A percentile compares a stretch with the other conserved stretches of the same genome.
These are phyloP conservation scores for Gavialis gangeticus DNA, from an alignment of 2,113 vertebrate species.

Conservation along the genomic window DNA sequence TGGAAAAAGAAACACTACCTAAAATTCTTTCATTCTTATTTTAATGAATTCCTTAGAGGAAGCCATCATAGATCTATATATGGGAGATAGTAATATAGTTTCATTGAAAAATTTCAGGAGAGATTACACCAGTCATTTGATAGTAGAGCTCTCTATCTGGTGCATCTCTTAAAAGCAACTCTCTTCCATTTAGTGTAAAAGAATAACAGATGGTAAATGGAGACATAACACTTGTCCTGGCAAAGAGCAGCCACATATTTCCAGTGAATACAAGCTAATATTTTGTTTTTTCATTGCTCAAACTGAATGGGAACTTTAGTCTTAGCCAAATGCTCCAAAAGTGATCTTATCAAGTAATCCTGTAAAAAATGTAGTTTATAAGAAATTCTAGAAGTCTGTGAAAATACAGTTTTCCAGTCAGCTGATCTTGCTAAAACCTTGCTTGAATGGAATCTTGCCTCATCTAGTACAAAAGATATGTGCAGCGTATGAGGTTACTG, in stretches of 20 bases:
- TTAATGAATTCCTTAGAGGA: slow-evolving; percentile 55
- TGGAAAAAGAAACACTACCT: slow-evolving; percentile 35
- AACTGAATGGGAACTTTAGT: slow-evolving; percentile 38
- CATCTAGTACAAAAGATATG: slow-evolving; percentile 23
- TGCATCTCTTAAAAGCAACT: slow-evolving; percentile 59
- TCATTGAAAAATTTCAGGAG: slow-evolving; percentile 44
- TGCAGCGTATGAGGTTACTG: not conserved
- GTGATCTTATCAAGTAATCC: slow-evolving; percentile 59
- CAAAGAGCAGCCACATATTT: not conserved
- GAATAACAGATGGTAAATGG: slow-evolving; percentile 43
- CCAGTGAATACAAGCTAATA: not conserved
- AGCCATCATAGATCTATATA: slow-evolving; percentile 49
- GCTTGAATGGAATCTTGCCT: slow-evolving; percentile 60
- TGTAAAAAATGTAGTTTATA: slow-evolving; percentile 52
- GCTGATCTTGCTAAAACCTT: slow-evolving; percentile 58
- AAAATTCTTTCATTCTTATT: slow-evolving; percentile 52
- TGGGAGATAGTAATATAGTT: slow-evolving; percentile 14
- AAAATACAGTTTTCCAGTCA: slow-evolving; percentile 59
- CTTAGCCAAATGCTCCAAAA: slow-evolving; percentile 28
- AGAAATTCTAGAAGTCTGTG: slow-evolving; percentile 67
- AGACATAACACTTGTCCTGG: slow-evolving; percentile 49
- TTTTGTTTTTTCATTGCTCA: slow-evolving; percentile 52
- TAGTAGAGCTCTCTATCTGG: slow-evolving; percentile 55
- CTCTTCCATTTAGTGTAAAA: slow-evolving; percentile 48
- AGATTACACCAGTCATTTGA: slow-evolving; percentile 46